Conservation (phyloP, 2,888 invertebrate genomes). For the Macaria notata region DNA sequence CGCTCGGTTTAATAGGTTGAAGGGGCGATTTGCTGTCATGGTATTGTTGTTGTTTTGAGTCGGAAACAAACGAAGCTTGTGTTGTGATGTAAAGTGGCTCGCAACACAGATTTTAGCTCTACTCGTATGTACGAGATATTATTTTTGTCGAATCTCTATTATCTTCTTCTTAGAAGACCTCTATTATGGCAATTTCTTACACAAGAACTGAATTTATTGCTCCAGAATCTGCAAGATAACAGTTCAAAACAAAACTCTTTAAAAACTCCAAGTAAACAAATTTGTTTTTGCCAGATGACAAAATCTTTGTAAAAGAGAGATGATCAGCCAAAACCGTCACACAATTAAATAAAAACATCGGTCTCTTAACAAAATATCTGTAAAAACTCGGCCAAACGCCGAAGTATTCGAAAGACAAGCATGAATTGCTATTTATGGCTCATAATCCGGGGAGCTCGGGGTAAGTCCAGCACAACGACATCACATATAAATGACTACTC, state of each 20-base stretch:
- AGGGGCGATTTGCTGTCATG: conserved; percentile 15
- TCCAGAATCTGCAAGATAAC: too few relatives aligned
- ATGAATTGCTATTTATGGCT: conserved; percentile 66
- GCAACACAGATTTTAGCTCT: too few relatives aligned
- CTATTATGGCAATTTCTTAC: too few relatives aligned
- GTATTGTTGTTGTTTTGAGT: conserved; percentile 9
- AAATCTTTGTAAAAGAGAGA: neutral
- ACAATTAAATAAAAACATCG: conserved; percentile 15
- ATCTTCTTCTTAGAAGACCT: too few relatives aligned
- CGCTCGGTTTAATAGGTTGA: conserved; percentile 31
- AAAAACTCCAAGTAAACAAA: too few relatives aligned
- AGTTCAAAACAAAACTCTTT: too few relatives aligned
- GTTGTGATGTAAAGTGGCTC: too few relatives aligned
- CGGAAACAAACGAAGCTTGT: neutral
- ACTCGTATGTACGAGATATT: too few relatives aligned
- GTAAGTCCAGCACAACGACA: conserved; percentile 51
- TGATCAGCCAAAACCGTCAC: conserved; percentile 2
- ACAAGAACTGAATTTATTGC: too few relatives aligned
- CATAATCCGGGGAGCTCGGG: conserved; percentile 66
- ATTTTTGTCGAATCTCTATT: too few relatives aligned
- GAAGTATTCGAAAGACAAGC: conserved; percentile 42
- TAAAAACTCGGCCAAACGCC: conserved; percentile 24
- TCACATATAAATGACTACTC: too few relatives aligned
- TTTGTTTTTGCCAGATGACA: too few relatives aligned
- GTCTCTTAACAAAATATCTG: conserved; percentile 6